Evolutionary conservation across 2,888 invertebrate species (phyloP).

Genomic region (Stenurella melanura): DNA sequence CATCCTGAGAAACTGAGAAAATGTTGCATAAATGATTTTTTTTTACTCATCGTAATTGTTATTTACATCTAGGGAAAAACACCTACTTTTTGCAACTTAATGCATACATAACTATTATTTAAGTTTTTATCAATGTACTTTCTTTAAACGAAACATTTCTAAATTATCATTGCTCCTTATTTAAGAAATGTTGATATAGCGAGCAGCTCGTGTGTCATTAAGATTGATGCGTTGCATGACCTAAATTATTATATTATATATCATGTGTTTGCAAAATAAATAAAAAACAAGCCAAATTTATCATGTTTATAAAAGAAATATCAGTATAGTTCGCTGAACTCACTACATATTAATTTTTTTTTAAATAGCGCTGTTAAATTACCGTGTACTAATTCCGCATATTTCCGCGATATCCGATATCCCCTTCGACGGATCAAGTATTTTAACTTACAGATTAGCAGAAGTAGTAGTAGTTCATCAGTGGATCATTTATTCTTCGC

Average conservation of each 20-base stretch:
- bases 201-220: conserved; percentile 3
- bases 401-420: no score
- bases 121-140: neutral
- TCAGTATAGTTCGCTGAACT: conserved; percentile 33
- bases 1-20: no score
- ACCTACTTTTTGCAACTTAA: no score
- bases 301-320: conserved; percentile 22
- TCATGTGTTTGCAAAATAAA: conserved; percentile 21
- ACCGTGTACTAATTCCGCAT: neutral
- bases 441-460: no score
- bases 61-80: no score
- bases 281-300: conserved; percentile 31
- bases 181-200: conserved; percentile 6
- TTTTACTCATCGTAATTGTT: no score
- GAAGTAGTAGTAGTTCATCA: no score
- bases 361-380: neutral
- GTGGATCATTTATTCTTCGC: no score
- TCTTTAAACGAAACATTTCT: neutral
- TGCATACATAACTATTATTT: no score
- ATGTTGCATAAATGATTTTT: no score
- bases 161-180: neutral
- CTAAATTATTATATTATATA: conserved; percentile 24
- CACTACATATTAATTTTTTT: neutral
- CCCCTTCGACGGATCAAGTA: no score
- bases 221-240: conserved; percentile 38